A percentile compares a stretch with the other conserved stretches of the same genome.
phyloP scores from a whole-genome alignment of 2,888 invertebrate genomes.

The Nipponacmea schrenckii region DNA sequence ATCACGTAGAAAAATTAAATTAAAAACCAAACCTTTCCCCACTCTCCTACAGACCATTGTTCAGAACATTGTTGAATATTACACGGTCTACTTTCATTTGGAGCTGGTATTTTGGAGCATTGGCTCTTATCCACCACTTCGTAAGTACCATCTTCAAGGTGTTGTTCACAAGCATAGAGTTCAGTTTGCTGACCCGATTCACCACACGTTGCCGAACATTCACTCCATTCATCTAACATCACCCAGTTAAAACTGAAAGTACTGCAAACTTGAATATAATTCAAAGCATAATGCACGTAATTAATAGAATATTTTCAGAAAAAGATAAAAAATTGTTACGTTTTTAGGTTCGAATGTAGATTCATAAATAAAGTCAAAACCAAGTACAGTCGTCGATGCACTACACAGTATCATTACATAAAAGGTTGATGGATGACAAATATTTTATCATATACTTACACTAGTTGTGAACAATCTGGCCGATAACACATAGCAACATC shows the following conservation, averaged over 20 bases:
- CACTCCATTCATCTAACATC: conserved; percentile 42
- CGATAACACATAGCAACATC: conserved; percentile 43
- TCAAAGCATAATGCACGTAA: conserved; percentile 2
- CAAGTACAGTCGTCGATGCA: no score
- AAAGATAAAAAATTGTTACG: no score
- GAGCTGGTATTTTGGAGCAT: conserved; percentile 28
- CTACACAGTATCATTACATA: no score
- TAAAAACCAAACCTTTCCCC: conserved; percentile 10
- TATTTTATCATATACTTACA: conserved; percentile 25
- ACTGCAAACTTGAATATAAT: not conserved
- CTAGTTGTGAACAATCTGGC: conserved; percentile 36
- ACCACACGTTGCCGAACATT: conserved; percentile 47
- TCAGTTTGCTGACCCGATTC: conserved; percentile 34
- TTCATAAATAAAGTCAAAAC: no score
- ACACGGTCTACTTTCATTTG: conserved; percentile 29
- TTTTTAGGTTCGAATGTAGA: no score
- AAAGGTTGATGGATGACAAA: no score
- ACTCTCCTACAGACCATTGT: conserved; percentile 20
- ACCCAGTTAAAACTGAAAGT: conserved; percentile 46
- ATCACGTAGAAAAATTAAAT: no score
- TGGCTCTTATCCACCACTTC: conserved; percentile 24
- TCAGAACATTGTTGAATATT: conserved; percentile 35
- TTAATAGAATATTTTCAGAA: no score
- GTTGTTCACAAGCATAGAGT: conserved; percentile 33
- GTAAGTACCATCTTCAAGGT: conserved; percentile 13